A percentile compares a stretch with the other conserved stretches of the same genome.
Evolutionary conservation across 2,797 vertebrate species (phyloP).

Genomic region (Acanthiza pusilla): DNA sequence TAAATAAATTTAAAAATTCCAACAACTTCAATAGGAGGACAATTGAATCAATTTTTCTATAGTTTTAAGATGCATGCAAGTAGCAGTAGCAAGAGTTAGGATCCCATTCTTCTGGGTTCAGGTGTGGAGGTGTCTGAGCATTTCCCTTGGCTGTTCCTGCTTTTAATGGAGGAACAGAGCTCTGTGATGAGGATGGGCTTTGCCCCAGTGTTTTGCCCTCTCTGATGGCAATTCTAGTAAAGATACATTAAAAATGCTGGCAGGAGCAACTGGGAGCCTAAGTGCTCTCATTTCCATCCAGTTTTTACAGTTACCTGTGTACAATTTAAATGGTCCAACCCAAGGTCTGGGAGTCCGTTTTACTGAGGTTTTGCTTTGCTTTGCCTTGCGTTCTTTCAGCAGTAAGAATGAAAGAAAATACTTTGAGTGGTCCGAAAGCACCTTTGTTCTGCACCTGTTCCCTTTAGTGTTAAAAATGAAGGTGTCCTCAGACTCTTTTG

Average conservation of each 20-base stretch:
- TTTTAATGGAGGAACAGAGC: not conserved
- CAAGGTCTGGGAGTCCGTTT: not conserved
- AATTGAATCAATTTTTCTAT: not conserved
- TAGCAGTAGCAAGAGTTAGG: not conserved
- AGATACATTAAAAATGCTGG: not conserved
- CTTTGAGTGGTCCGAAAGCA: not conserved
- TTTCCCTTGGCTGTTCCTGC: fast-evolving
- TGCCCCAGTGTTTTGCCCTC: not conserved
- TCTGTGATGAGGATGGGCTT: not conserved
- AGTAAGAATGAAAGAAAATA: not conserved
- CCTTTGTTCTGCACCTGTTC: not conserved
- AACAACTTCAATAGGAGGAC: not conserved
- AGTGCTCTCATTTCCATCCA: not conserved
- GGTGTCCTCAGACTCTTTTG: not conserved
- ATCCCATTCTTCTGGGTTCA: not conserved
- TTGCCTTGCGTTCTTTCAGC: not conserved
- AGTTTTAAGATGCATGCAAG: not conserved
- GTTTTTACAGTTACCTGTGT: not conserved
- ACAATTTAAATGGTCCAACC: not conserved
- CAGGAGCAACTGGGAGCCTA: not conserved
- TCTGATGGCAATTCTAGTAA: not conserved
- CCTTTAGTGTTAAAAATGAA: not conserved
- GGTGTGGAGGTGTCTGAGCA: not conserved
- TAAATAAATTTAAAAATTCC: not conserved
- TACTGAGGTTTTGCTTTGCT: not conserved